Evolutionary conservation across 2,113 vertebrate species (phyloP), one percentile per base, ranked within the genome.

Genomic region (Okapia johnstoni): DNA sequence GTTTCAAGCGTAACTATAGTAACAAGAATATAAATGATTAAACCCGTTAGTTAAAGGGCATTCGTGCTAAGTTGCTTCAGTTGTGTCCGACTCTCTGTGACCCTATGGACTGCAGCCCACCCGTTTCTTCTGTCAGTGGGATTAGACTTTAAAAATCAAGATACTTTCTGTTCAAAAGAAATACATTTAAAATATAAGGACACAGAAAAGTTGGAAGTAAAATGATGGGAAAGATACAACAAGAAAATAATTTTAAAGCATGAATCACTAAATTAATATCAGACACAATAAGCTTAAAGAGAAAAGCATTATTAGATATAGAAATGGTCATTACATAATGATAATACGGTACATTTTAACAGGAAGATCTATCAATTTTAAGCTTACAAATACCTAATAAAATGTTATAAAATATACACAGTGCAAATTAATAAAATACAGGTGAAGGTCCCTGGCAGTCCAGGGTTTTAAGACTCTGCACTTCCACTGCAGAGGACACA

Each of bases 101-200:
- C 40, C 23, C 40, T 76, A 26, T 2, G 12, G 70, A 43, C 12
- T 26, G 40, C 23, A 14, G 10, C 36, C 36, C n/a, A 25, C 10
- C 66, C 40, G 40, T 3, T 43, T 43, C 70, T 26, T 26, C 70
- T 76, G 40, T 76, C 12, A 73, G 66, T 43, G 40, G 40, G 40
- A 63, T 60, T 33, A 77, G 30, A 76, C 16, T 54, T 57, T 66
- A 40, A 81, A 83, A 81, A 58, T 30, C 33, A 28, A 85, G 10
- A 26, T 40, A 83, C 21, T 92, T 89, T 23, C 11, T 84, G 33
- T 55, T 86, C 10, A 57, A 83, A 96, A 93, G 16, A 88, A 36
- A 92, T 86, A 94, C 15, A 87, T 43, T 91, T n/a, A 95, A 85
- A 85, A 52, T 26, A 73, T 58, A 70, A 54, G 26, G 58, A 93